Evolutionary conservation across 2,113 vertebrate genomes (phyloP).

Genomic region (Micronisus gabar): DNA sequence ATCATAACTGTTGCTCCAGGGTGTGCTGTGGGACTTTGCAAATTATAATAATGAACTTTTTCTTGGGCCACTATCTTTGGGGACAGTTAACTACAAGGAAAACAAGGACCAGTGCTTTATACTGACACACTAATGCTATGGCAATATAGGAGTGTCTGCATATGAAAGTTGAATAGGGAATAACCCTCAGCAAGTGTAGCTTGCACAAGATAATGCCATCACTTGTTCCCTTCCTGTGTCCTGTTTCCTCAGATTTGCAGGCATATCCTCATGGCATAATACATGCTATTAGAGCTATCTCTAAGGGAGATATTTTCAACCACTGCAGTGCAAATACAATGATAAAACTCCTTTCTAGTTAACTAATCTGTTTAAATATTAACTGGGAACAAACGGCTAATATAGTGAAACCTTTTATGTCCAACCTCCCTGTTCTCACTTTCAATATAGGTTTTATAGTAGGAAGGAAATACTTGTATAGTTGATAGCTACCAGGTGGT

Average conservation of each 20-base stretch:
- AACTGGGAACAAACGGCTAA: background rate
- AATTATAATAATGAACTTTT: background rate
- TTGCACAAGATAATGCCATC: background rate
- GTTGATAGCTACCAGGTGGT: background rate
- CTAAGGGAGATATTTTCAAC: background rate
- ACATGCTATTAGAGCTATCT: background rate
- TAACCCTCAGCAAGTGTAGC: background rate
- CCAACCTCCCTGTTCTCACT: background rate
- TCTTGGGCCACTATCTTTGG: background rate
- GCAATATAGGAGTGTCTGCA: accelerated
- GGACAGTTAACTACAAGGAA: background rate
- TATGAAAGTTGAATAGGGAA: background rate
- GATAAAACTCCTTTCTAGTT: background rate
- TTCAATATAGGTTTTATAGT: background rate
- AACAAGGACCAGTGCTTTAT: background rate
- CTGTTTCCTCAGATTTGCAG: background rate
- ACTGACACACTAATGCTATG: background rate
- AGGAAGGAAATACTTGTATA: background rate
- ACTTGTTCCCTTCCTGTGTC: background rate
- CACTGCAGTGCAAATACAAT: background rate
- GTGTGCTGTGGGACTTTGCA: background rate
- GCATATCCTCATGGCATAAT: background rate
- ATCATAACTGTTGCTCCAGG: background rate
- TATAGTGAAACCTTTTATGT: background rate
- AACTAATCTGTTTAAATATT: background rate